Conservation (phyloP, 1,140 invertebrate species). For the Brachionus asplanchnoidis region DNA sequence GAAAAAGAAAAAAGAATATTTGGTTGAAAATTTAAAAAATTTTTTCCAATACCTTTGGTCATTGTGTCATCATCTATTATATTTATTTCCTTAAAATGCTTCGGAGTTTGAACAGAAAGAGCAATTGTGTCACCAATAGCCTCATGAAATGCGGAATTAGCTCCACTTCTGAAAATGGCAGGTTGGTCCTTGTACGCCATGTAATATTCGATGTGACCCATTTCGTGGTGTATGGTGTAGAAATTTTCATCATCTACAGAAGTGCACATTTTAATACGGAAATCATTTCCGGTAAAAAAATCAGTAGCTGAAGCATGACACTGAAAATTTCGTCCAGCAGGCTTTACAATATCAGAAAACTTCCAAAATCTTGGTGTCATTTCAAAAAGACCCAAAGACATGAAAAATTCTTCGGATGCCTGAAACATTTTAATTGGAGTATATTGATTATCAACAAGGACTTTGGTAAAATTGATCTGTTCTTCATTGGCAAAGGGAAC, state of each 20-base stretch:
- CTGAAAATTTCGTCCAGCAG: constrained; percentile 62
- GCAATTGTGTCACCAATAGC: constrained; percentile 85
- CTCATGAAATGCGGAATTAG: constrained; percentile 65
- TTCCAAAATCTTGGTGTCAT: constrained; percentile 67
- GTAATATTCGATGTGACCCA: constrained; percentile 74
- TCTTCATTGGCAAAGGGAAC: constrained; percentile 71
- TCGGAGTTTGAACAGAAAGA: constrained; percentile 72
- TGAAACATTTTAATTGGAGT: background rate
- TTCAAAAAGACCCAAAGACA: constrained; percentile 67
- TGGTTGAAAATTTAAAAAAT: background rate
- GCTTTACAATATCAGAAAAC: constrained; percentile 59
- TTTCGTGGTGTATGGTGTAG: constrained; percentile 75
- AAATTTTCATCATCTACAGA: constrained; percentile 69
- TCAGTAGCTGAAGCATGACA: constrained; percentile 88
- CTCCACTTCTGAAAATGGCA: constrained; percentile 67
- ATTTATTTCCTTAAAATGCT: constrained; percentile 75
- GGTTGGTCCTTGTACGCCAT: constrained; percentile 68
- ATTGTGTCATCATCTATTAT: constrained; percentile 66
- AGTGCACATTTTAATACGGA: constrained; percentile 86
- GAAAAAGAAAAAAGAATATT: background rate
- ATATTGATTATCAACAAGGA: constrained; percentile 62
- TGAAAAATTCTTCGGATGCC: constrained; percentile 3
- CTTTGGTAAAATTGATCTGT: constrained; percentile 67
- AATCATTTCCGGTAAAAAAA: constrained; percentile 71
- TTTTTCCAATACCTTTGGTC: constrained; percentile 48